Base-by-base conservation (phyloP, 2,797 vertebrate species). In the Arctocebus calabarensis region DNA sequence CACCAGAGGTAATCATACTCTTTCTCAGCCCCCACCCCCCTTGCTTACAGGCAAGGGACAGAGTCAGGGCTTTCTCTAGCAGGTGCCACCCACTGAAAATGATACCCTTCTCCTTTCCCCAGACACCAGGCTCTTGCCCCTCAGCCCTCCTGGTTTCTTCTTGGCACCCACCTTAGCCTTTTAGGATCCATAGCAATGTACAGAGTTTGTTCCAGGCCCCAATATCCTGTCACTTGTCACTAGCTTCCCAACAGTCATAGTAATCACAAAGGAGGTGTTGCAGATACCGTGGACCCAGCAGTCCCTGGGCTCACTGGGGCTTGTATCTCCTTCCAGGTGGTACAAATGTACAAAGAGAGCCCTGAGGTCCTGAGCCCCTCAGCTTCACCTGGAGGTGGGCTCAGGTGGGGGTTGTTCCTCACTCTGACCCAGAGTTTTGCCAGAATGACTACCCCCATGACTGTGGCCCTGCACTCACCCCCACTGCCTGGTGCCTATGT, bases 371-470 rank as follows among this genome's bases (percentile, higher is more conserved):
- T 96, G 2, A 97, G 95, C 71, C 96, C 98, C 11, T 96, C 98
- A 29, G 81, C 97, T 96, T 62, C 14, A 97, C 95, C 79, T 98
- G 98, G 89, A 98, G 98, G 97, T 97, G 98, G 95, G 97, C 98
- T 95, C 95, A 97, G 96, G 98, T 98, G 95, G 99, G 99, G 98
- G 40, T 0, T 0, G 73, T 84, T 9, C 0, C 95, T 85, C 40
- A 62, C 83, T n/a, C 99, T 98, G 96, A 98, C 94, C 85, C 98
- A 97, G 0, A 98, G 98, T 97, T 99, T 99, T 78, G 98, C 99
- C 98, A 99, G 99, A 7, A 99, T 99, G 94, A 99, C 99, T 0
- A 99, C 99, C 23, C 99, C 99, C 0, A 99, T 99, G 98, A 99
- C 99, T 0, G 99, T 99, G 94, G 99, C 99, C 9, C 98, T 99